Conservation (phyloP, 1,140 invertebrate genomes). For the Drosophila pachea region DNA sequence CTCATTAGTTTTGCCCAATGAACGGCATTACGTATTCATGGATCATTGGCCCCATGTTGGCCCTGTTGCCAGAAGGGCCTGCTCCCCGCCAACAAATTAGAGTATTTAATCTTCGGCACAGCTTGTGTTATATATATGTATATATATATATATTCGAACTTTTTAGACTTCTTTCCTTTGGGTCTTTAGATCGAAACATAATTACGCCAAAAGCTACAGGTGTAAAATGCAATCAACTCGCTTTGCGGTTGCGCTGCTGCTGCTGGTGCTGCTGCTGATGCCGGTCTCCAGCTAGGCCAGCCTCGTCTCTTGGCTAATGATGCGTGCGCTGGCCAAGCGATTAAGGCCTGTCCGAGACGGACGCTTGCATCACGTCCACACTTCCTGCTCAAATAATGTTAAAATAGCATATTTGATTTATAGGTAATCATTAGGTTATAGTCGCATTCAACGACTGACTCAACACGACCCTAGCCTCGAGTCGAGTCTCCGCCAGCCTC, state of each 20-base stretch:
- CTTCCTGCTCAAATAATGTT: slow-evolving; percentile 77
- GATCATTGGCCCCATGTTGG: too few species aligned
- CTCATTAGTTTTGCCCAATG: too few species aligned
- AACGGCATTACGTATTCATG: too few species aligned
- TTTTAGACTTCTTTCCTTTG: too few species aligned
- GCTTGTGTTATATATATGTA: slow-evolving; percentile 3
- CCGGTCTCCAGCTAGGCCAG: slow-evolving; percentile 12
- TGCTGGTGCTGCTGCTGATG: slow-evolving; percentile 54
- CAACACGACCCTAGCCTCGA: slow-evolving; percentile 20
- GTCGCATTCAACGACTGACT: slow-evolving; percentile 38
- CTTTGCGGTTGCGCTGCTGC: slow-evolving; percentile 26
- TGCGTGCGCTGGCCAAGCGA: slow-evolving; percentile 54
- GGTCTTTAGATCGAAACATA: slow-evolving; percentile 48
- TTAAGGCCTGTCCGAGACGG: slow-evolving; percentile 58
- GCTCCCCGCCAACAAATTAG: background rate
- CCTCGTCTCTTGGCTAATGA: slow-evolving; percentile 55
- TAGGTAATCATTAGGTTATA: slow-evolving; percentile 75
- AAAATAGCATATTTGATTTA: slow-evolving; percentile 74
- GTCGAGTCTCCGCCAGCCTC: too few species aligned
- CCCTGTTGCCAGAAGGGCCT: too few species aligned
- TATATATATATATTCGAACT: too few species aligned
- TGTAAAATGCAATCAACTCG: slow-evolving; percentile 70
- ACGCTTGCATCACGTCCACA: slow-evolving; percentile 72
- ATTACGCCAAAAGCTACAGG: slow-evolving; percentile 70
- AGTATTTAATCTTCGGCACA: slow-evolving; percentile 10